Percentiles rank a stretch among this genome's conserved stretches.
phyloP scores from a whole-genome alignment of 2,797 vertebrate species.

The Carduelis carduelis region DNA sequence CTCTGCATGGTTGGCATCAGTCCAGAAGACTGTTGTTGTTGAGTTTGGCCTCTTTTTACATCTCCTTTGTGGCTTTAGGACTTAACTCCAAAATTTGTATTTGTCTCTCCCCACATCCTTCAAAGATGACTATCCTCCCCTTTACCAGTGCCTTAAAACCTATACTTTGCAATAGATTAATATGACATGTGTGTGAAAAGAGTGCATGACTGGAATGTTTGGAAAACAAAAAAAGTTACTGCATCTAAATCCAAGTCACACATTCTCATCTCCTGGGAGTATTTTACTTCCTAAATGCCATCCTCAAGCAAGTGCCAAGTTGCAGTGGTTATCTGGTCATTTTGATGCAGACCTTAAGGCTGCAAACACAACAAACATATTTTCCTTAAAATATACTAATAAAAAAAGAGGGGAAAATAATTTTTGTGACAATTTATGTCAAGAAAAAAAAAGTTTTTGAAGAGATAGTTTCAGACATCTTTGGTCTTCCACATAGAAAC shows the following conservation, averaged over 20 bases:
- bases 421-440: background rate
- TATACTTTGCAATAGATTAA: constrained; percentile 10
- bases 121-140: background rate
- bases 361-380: background rate
- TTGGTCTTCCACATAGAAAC: background rate
- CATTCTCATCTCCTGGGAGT: background rate
- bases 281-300: constrained; percentile 13
- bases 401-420: background rate
- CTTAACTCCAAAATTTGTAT: background rate
- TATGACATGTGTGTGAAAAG: background rate
- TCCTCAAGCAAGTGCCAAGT: background rate
- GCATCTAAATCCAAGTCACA: constrained; percentile 15
- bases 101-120: constrained; percentile 4
- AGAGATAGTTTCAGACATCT: background rate
- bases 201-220: background rate
- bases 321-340: background rate
- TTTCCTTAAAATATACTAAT: background rate
- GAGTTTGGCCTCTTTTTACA: background rate
- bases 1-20: background rate
- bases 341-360: background rate
- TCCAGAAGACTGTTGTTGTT: background rate
- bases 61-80: background rate
- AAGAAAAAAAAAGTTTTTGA: background rate
- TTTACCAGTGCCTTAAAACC: background rate
- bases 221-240: background rate